Conservation (phyloP, 2,797 vertebrate species). For the Podarcis siculus region DNA sequence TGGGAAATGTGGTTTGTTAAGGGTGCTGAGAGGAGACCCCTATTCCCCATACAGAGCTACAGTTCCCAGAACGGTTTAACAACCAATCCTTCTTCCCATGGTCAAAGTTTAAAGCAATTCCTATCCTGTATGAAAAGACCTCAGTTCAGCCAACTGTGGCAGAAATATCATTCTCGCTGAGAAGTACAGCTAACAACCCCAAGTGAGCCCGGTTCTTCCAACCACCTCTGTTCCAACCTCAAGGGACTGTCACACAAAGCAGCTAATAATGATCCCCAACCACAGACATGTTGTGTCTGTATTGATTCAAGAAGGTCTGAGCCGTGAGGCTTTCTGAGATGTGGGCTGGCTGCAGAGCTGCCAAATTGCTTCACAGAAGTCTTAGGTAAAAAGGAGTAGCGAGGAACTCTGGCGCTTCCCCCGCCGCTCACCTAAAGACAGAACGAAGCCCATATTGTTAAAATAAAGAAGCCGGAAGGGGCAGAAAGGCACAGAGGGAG, state of each 20-base stretch:
- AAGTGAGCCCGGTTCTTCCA: conserved; percentile 23
- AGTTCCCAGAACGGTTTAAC: no score
- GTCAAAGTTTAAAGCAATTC: background rate
- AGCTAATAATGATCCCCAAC: background rate
- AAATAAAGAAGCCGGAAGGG: background rate
- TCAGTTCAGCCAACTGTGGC: conserved; percentile 18
- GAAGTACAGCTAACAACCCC: background rate
- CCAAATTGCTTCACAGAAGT: background rate
- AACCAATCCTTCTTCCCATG: no score
- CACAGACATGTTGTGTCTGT: background rate
- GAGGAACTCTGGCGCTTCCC: fast-evolving
- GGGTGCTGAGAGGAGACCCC: no score
- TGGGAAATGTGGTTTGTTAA: no score
- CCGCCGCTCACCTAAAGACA: background rate
- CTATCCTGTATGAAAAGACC: background rate
- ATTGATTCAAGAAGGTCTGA: background rate
- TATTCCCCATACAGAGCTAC: no score
- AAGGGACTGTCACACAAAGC: background rate
- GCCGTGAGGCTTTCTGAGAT: background rate
- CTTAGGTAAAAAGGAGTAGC: background rate
- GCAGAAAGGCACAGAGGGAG: background rate
- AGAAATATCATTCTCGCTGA: background rate
- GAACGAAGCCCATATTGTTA: fast-evolving
- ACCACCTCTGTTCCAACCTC: background rate
- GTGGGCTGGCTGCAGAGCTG: background rate